These are phyloP conservation scores for Diadegma fenestrale DNA, from an alignment of 2,888 invertebrate genomes.

Conservation along the genomic window DNA sequence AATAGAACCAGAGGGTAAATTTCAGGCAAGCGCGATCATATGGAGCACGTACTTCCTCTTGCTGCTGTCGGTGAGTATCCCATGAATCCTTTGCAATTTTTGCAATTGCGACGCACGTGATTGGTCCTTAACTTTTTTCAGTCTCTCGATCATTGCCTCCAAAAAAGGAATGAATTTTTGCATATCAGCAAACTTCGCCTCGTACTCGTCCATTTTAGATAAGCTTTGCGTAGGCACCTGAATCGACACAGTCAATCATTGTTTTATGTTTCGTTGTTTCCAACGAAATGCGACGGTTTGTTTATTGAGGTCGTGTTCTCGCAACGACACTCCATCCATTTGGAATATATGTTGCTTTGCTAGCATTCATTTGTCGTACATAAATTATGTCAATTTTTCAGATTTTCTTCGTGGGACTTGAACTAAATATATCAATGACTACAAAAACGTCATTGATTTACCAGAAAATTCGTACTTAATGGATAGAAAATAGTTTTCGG, in stretches of 20 bases:
- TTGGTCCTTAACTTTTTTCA: conserved; percentile 86
- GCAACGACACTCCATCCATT: background rate
- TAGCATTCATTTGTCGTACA: background rate
- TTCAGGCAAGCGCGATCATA: conserved; percentile 51
- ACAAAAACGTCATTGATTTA: background rate
- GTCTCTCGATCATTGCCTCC: conserved; percentile 89
- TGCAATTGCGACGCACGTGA: conserved; percentile 85
- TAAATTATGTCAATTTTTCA: conserved; percentile 16
- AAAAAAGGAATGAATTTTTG: conserved; percentile 91
- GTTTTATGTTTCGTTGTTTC: conserved; percentile 51
- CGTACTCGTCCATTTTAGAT: conserved; percentile 85
- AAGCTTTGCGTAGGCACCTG: conserved; percentile 70
- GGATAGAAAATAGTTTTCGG: background rate
- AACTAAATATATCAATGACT: background rate
- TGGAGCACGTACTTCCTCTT: conserved; percentile 87
- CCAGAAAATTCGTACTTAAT: background rate
- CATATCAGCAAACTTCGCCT: conserved; percentile 88
- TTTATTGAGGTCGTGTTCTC: background rate
- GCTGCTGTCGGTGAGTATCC: conserved; percentile 87
- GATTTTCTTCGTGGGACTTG: conserved; percentile 1
- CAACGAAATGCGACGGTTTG: conserved; percentile 2
- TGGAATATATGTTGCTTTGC: background rate
- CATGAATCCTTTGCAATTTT: conserved; percentile 88
- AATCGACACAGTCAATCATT: conserved; percentile 68
- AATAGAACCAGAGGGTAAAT: conserved; percentile 24